phyloP scores from a whole-genome alignment of 2,888 invertebrate genomes.

The Nezara viridula region DNA sequence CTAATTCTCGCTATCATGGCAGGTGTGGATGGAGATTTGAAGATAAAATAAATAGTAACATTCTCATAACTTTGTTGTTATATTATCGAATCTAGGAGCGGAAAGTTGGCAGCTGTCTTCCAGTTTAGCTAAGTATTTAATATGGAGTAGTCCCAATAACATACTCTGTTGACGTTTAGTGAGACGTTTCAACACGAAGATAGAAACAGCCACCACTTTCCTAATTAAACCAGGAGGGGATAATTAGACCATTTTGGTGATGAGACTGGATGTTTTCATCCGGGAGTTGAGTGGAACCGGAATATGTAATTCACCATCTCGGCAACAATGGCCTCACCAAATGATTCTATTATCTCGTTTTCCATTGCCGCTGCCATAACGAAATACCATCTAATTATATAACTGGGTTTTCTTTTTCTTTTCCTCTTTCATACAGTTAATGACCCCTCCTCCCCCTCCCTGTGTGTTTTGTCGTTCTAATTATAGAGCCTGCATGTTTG shows the following conservation, averaged over 20 bases:
- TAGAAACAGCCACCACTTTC: neutral
- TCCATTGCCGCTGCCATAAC: neutral
- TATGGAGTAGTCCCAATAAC: neutral
- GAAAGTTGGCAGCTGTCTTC: too few species aligned
- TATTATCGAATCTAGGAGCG: too few species aligned
- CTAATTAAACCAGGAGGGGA: neutral
- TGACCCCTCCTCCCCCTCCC: too few species aligned
- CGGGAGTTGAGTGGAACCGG: neutral
- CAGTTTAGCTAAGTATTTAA: too few species aligned
- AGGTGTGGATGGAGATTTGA: too few species aligned
- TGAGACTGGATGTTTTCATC: neutral
- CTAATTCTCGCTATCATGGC: too few species aligned
- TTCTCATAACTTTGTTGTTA: too few species aligned
- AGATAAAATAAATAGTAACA: too few species aligned
- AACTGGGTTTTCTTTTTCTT: neutral
- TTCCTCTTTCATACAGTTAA: neutral
- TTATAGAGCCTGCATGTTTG: neutral
- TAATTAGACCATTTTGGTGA: neutral
- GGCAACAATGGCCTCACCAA: neutral
- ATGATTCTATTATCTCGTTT: constrained; percentile 5
- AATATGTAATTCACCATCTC: constrained; percentile 5
- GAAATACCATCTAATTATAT: neutral
- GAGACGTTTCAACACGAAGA: neutral
- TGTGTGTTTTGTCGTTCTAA: neutral
- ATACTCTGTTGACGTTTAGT: neutral